Percentiles rank a stretch among this genome's conserved stretches.
phyloP scores from a whole-genome alignment of 2,888 invertebrate species.

The Hartigia nigra region DNA sequence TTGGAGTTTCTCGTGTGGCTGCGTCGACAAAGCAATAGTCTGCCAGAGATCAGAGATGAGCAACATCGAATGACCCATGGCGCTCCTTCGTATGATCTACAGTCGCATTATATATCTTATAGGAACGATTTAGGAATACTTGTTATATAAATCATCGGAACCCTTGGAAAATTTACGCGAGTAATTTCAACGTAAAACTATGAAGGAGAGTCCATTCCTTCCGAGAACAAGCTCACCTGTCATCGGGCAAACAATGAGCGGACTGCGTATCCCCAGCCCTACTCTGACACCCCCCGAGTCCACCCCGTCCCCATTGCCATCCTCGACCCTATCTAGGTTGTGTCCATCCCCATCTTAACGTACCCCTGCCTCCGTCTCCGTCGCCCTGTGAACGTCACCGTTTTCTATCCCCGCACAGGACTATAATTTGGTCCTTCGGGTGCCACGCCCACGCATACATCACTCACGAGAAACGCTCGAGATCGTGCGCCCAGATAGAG shows the following conservation, averaged over 20 bases:
- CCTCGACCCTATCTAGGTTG: background rate
- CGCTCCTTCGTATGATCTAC: background rate
- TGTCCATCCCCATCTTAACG: constrained; percentile 6
- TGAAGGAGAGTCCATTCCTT: constrained; percentile 37
- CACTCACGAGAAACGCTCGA: constrained; percentile 32
- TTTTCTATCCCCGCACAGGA: constrained; percentile 19
- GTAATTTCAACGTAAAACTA: constrained; percentile 37
- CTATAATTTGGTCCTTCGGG: constrained; percentile 46
- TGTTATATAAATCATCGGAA: constrained; percentile 36
- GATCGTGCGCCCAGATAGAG: constrained; percentile 33
- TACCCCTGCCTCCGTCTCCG: constrained; percentile 11
- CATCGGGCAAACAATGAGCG: constrained; percentile 46
- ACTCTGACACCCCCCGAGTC: too few species aligned
- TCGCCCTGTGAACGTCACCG: background rate
- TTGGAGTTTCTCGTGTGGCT: background rate
- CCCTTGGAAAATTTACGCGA: constrained; percentile 36
- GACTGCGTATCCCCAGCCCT: constrained; percentile 6
- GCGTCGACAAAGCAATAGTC: background rate
- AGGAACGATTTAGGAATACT: constrained; percentile 8
- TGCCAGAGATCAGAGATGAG: background rate
- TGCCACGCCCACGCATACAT: constrained; percentile 54
- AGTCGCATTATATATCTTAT: constrained; percentile 2
- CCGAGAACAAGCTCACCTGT: constrained; percentile 51
- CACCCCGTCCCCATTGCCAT: background rate
- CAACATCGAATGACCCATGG: background rate